Evolutionary conservation across 1,140 invertebrate genomes (phyloP), one percentile per base, ranked within the genome.

Genomic region (Mycetomoellerius zeteki): DNA sequence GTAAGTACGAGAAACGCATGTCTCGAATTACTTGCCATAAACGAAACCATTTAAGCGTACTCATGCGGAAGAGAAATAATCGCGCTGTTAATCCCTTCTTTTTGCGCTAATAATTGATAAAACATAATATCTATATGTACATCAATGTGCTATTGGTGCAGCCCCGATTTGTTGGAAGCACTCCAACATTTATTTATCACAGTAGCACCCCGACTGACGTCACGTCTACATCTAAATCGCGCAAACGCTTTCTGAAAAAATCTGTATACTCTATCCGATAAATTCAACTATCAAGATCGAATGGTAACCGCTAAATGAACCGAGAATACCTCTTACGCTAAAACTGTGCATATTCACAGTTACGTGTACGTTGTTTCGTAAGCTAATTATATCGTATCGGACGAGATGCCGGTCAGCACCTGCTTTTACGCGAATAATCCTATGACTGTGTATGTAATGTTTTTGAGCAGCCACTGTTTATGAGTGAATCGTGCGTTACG

Each of bases 121-220:
- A 80, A 33, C 14, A 16, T 77, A 80, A 65, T 47, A 69, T 43
- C 54, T 80, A 50, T 86, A 86, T 81, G 60, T 86, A 86, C 85
- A 86, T 67, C 50, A 80, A 81, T 86, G 37, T 78, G 73, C 37
- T 81, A 81, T 65, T 78, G 24, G 30, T 77, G 58, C 47, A 24
- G 58, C 24, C 8, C 52, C 52, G 19, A 81, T 24, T 14, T 37
- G 37, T 69, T 65, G 21, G 43, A 80, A 81, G 64, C 76, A 80
- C 52, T 80, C 64, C 64, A 69, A 80, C 52, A 16, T 86, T 71
- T 64, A 33, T 80, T 78, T 86, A 86, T 86, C 85, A 86, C 85
- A 86, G 85, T 80, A 86, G 64, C 76, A 86, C 75, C 76, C 67
- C 33, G 58, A 77, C 69, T 60, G 67, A 52, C 71, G 47, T 86